Evolutionary conservation across 2,113 vertebrate genomes (phyloP).

Genomic region (Macrotus californicus): DNA sequence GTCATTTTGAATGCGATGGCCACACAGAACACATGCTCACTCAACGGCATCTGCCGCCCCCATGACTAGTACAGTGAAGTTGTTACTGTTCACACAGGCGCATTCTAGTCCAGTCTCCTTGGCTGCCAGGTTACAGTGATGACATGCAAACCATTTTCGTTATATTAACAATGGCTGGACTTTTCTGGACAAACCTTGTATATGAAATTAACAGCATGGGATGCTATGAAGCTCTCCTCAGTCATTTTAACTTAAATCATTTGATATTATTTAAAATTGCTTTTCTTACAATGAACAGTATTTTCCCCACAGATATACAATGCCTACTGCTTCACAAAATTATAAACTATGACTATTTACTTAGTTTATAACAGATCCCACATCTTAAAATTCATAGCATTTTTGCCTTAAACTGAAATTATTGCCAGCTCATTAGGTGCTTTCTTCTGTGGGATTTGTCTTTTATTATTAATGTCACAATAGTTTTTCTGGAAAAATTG

Average conservation of each 20-base stretch:
- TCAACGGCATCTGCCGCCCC: too few species aligned
- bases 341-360: conserved; percentile 7
- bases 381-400: conserved; percentile 49
- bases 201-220: not conserved
- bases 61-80: too few species aligned
- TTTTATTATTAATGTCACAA: not conserved
- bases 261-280: conserved; percentile 9
- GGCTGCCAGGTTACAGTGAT: too few species aligned
- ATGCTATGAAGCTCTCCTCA: not conserved
- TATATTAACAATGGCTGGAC: too few species aligned
- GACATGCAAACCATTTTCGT: too few species aligned
- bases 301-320: not conserved
- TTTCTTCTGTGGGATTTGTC: conserved; percentile 36
- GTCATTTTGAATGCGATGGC: too few species aligned
- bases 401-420: conserved; percentile 38
- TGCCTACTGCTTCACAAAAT: conserved; percentile 27
- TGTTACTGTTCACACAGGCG: too few species aligned
- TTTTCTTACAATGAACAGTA: not conserved
- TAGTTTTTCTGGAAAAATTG: conserved; percentile 12
- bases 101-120: too few species aligned
- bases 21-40: too few species aligned
- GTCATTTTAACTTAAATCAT: conserved; percentile 18
- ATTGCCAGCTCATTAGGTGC: not conserved
- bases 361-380: conserved; percentile 5
- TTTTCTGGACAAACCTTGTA: too few species aligned